Base-by-base conservation (phyloP, 2,888 invertebrate species). In the Stictocephala bisonia region DNA sequence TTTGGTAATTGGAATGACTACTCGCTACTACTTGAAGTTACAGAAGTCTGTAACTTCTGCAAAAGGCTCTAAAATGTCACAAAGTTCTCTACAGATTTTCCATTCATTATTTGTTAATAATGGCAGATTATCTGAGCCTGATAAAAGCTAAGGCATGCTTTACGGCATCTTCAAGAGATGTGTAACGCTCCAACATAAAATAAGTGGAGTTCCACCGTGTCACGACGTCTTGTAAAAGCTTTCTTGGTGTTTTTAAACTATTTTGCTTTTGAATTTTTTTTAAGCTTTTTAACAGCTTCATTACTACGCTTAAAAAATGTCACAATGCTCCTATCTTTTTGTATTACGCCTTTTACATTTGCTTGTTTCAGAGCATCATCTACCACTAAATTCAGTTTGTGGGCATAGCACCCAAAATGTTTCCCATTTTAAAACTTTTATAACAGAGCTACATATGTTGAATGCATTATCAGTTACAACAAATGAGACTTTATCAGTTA, bases 401-500 rank as follows among this genome's bases (percentile, higher is more conserved):
- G 66, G 7, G 66, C 44, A 24, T 76, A 77, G 53, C 78, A 79
- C 1, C 71, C 78, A 50, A 77, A 77, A 75, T 80, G 78, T 24
- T 76, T 73, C 74, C n/a, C 75, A 75, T 24, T 73, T 29, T 40
- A 79, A 48, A 66, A 76, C 60, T 53, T 60, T 76, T 24, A 64
- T 73, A 7, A 44, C 31, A 13, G 60, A 58, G 1, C 15, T 18
- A 41, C 9, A 2, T 7, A 80, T 69, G 27, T 77, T 72, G 15
- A 71, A 66, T 31, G 76, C 75, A 73, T 77, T 77, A 66, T 79
- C 76, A n/a, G 79, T 71, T 31, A 81, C 76, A 6, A 77, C 76
- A 11, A 81, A 29, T 11, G 79, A 24, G 72, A 82, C 75, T 79
- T 81, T 81, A 4, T 78, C 60, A 58, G 75, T 72, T 27, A 81